phyloP scores from a whole-genome alignment of 2,888 invertebrate species.

The Cerceris rybyensis region DNA sequence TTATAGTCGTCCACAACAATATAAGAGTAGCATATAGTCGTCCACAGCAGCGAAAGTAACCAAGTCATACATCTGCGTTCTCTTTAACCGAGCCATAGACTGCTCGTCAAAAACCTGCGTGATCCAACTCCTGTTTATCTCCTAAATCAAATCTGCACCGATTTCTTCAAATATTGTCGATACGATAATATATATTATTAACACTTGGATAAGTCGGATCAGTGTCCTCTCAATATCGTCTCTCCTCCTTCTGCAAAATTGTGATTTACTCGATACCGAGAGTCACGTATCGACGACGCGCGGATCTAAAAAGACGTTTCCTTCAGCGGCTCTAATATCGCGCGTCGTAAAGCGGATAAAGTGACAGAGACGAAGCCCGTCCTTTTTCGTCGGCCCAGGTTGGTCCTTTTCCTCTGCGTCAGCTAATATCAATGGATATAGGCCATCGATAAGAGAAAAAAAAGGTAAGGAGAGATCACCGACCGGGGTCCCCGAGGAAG shows the following conservation, averaged over 20 bases:
- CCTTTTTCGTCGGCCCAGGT: conserved; percentile 17
- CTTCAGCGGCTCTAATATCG: conserved; percentile 21
- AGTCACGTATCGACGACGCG: conserved; percentile 34
- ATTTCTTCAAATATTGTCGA: no score
- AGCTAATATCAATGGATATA: conserved; percentile 42
- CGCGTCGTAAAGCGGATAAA: conserved; percentile 36
- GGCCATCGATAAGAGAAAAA: conserved; percentile 42
- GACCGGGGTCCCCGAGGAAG: not conserved
- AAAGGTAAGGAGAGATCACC: conserved; percentile 9
- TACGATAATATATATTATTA: not conserved
- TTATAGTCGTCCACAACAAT: no score
- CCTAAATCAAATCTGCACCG: no score
- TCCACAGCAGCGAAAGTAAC: no score
- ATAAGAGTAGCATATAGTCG: no score
- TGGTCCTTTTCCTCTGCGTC: conserved; percentile 25
- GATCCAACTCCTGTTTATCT: no score
- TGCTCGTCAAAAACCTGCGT: no score
- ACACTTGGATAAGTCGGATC: not conserved
- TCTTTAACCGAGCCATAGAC: no score
- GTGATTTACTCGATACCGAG: conserved; percentile 44
- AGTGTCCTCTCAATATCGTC: not conserved
- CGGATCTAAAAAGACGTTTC: conserved; percentile 36
- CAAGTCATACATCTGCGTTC: no score
- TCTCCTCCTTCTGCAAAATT: not conserved
- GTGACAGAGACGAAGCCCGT: conserved; percentile 16